These are phyloP conservation scores for Ectropis crepuscularia DNA, from an alignment of 2,888 invertebrate genomes.

Conservation along the genomic window DNA sequence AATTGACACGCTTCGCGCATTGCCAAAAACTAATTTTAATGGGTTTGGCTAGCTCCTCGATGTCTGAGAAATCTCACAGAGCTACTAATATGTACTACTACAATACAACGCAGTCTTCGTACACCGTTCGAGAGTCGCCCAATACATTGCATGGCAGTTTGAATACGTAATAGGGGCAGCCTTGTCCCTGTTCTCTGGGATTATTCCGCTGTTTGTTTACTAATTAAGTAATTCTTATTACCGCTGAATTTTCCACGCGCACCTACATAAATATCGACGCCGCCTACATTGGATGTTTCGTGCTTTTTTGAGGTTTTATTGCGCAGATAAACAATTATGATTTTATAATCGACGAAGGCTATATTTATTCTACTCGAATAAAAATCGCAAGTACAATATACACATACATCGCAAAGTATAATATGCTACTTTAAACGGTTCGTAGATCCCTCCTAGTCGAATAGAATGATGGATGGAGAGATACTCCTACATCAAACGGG, in stretches of 20 bases:
- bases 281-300: constrained; percentile 14
- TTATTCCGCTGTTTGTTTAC: constrained; percentile 45
- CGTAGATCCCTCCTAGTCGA: background rate
- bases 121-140: constrained; percentile 14
- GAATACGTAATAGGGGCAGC: constrained; percentile 28
- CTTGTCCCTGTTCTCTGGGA: constrained; percentile 44
- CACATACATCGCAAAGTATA: no score
- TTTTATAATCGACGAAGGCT: background rate
- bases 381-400: background rate
- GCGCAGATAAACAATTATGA: background rate
- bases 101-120: constrained; percentile 1
- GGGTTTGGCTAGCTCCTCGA: no score
- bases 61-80: constrained; percentile 1
- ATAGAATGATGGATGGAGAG: background rate
- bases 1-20: no score
- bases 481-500: background rate
- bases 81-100: background rate
- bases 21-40: no score
- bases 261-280: background rate
- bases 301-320: background rate
- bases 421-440: background rate
- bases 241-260: constrained; percentile 30
- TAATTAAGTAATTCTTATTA: constrained; percentile 21
- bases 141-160: constrained; percentile 18
- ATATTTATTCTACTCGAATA: background rate